Evolutionary conservation across 1,140 invertebrate species (phyloP).

Genomic region (Homarus americanus): DNA sequence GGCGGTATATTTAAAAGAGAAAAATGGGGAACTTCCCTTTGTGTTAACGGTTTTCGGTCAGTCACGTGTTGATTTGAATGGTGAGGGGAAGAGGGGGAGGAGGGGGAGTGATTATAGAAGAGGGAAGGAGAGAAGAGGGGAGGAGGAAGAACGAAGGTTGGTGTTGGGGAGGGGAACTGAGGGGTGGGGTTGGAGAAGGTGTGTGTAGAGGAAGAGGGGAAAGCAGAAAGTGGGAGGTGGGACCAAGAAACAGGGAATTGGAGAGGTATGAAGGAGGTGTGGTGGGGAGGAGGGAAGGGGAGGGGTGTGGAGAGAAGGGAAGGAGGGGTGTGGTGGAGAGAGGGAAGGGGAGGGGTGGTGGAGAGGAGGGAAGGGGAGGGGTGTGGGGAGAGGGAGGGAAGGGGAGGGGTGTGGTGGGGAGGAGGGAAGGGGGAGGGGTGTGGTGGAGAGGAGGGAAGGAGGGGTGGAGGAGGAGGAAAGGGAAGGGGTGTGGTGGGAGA

Average conservation of each 20-base stretch:
- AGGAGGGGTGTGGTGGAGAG: neutral
- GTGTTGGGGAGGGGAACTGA: neutral
- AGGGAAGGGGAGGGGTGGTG: too few relatives aligned
- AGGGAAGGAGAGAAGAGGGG: neutral
- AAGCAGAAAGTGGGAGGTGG: neutral
- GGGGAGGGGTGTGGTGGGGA: neutral
- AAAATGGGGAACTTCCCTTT: neutral
- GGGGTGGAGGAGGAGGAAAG: neutral
- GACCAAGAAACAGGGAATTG: too few relatives aligned
- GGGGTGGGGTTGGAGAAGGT: neutral
- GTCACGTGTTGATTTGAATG: too few relatives aligned
- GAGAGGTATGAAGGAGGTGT: neutral
- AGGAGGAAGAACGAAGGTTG: too few relatives aligned
- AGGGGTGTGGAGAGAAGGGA: neutral
- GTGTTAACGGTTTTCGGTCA: too few relatives aligned
- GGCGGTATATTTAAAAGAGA: too few relatives aligned
- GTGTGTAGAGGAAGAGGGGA: neutral
- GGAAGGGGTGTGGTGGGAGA: neutral
- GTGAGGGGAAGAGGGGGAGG: too few relatives aligned
- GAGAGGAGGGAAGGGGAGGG: too few relatives aligned
- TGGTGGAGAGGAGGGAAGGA: neutral
- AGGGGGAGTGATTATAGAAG: neutral
- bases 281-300: neutral
- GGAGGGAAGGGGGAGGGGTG: neutral
- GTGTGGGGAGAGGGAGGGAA: neutral